Evolutionary conservation across 2,797 vertebrate species (phyloP), one percentile per base, ranked within the genome.

Genomic region (Manis crassicaudata): DNA sequence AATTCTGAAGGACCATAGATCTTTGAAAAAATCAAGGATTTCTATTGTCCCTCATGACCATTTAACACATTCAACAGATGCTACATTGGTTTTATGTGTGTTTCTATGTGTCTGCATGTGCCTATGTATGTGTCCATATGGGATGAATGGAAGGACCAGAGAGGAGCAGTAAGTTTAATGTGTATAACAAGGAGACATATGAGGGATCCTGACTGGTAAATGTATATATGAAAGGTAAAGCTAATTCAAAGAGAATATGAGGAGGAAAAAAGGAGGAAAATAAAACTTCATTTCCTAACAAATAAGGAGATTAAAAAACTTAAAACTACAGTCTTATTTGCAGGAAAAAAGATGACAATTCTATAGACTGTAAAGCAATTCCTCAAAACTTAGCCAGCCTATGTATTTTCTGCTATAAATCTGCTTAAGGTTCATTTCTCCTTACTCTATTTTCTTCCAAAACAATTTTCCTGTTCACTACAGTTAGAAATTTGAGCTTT

Each of bases 361-460:
- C 7, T 27, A 40, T 3, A 86, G 5, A 94, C n/a, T 7, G 40
- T 72, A 93, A 87, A 85, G 5, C 17, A 92, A 46, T 79, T 95
- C 56, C 92, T 88, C 12, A 67, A 73, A 90, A 84, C 14, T 29
- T 90, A 88, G 43, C 37, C 52, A 63, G 54, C 77, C 65, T 32
- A 20, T 16, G 1, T 56, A 58, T 92, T 77, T 88, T 62, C 50
- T 86, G 3, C 46, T 81, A 21, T 13, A 7, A 27, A 52, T 27
- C 9, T 93, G 18, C 68, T 72, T 76, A 29, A 65, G 67, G 97
- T 85, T 88, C 56, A 95, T 94, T 90, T 96, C 23, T 70, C 12
- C 32, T 60, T 58, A 40, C 16, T 56, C 23, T 54, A 52, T 88
- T 94, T 96, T 68, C 29, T 85, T 94, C 9, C 35, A 62, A 94